These are phyloP conservation scores for Perccottus glenii DNA, from an alignment of 2,113 vertebrate species.

Conservation along the genomic window DNA sequence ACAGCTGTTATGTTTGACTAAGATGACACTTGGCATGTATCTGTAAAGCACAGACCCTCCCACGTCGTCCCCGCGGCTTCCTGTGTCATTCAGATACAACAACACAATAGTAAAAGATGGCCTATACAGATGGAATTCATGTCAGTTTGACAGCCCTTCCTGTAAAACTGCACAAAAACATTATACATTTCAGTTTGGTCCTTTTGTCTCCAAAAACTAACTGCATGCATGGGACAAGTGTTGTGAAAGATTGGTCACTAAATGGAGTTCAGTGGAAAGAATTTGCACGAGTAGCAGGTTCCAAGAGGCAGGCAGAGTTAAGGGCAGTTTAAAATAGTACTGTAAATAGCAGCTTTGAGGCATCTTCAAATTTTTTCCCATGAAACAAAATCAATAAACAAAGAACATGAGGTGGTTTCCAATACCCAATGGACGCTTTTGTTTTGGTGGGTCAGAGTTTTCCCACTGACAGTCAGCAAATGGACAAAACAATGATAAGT, in stretches of 20 bases:
- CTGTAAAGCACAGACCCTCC: conserved; percentile 15
- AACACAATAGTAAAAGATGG: conserved; percentile 1
- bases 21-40: conserved; percentile 50
- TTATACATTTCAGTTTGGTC: no score
- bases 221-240: no score
- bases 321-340: conserved; percentile 15
- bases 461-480: conserved; percentile 25
- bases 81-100: conserved; percentile 25
- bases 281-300: conserved; percentile 4
- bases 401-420: conserved; percentile 1
- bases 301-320: background rate
- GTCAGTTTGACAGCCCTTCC: background rate
- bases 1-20: conserved; percentile 24
- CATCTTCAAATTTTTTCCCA: conserved; percentile 10
- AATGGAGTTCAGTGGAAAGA: background rate
- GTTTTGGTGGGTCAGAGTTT: conserved; percentile 29
- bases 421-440: conserved; percentile 30
- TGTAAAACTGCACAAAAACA: background rate
- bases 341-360: conserved; percentile 9
- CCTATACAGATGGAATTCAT: background rate
- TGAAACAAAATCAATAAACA: background rate
- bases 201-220: no score
- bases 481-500: background rate
- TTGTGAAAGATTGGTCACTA: no score
- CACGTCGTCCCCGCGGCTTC: conserved; percentile 45